phyloP scores from a whole-genome alignment of 1,140 invertebrate genomes.

The Cydia splendana region DNA sequence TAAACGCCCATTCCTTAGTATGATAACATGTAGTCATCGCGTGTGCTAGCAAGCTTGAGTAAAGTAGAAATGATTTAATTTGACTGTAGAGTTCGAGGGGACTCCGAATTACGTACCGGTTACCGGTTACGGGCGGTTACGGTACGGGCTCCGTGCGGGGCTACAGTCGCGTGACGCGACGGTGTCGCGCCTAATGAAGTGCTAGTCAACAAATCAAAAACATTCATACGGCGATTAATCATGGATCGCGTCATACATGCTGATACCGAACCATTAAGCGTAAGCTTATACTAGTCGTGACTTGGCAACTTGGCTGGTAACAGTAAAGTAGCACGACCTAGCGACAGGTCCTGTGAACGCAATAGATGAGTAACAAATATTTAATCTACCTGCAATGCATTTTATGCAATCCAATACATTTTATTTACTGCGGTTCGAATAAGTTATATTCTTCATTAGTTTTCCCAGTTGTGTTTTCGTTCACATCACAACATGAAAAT shows the following conservation, averaged over 20 bases:
- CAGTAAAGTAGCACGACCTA: conserved; percentile 23
- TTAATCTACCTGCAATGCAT: not conserved
- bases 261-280: conserved; percentile 4
- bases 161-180: conserved; percentile 63
- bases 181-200: conserved; percentile 74
- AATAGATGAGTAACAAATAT: conserved; percentile 8
- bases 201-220: conserved; percentile 69
- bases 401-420: not conserved
- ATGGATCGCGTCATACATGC: conserved; percentile 17
- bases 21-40: conserved; percentile 57
- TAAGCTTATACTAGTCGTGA: conserved; percentile 26
- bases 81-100: conserved; percentile 57
- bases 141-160: conserved; percentile 38
- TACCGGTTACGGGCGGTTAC: conserved; percentile 45
- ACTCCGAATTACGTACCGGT: conserved; percentile 45
- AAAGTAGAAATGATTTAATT: conserved; percentile 77
- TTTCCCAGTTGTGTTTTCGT: not conserved
- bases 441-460: not conserved
- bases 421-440: not conserved
- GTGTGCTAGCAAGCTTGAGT: conserved; percentile 64
- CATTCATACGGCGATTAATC: conserved; percentile 39
- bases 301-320: conserved; percentile 23
- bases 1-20: conserved; percentile 45
- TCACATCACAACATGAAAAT: not conserved
- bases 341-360: conserved; percentile 18